A percentile compares a stretch with the other conserved stretches of the same genome.
phyloP scores from a whole-genome alignment of 2,888 invertebrate genomes.

The Itoplectis maculator region DNA sequence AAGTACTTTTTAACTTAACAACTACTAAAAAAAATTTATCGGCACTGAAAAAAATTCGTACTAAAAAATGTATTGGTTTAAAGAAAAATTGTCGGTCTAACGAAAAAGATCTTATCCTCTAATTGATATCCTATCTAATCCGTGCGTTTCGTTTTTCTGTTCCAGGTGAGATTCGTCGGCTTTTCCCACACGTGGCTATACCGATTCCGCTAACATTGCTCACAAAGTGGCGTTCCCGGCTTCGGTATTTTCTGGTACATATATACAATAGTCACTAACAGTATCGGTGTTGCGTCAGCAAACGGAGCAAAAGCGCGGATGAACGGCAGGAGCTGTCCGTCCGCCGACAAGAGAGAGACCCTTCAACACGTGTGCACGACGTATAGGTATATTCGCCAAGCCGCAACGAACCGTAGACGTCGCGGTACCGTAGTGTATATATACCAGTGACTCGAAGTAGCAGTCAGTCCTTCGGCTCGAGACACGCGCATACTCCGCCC shows the following conservation, averaged over 20 bases:
- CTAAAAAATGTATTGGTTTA: too few relatives aligned
- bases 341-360: constrained; percentile 21
- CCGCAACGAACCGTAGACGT: background rate
- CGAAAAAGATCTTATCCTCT: too few relatives aligned
- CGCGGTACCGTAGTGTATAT: background rate
- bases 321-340: constrained; percentile 44
- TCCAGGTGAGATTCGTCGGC: constrained; percentile 41
- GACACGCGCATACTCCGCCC: constrained; percentile 24
- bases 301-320: constrained; percentile 55
- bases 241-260: constrained; percentile 45
- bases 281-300: constrained; percentile 28
- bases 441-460: background rate
- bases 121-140: constrained; percentile 6
- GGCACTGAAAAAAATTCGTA: too few relatives aligned
- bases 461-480: constrained; percentile 18
- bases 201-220: background rate
- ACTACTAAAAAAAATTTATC: too few relatives aligned
- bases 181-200: constrained; percentile 1
- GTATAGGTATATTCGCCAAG: constrained; percentile 26
- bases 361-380: constrained; percentile 37
- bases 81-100: too few relatives aligned
- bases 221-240: constrained; percentile 20
- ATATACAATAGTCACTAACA: background rate
- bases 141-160: constrained; percentile 17
- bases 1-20: too few relatives aligned